Evolutionary conservation across 2,888 invertebrate genomes (phyloP).

Genomic region (Rhogogaster chlorosoma): DNA sequence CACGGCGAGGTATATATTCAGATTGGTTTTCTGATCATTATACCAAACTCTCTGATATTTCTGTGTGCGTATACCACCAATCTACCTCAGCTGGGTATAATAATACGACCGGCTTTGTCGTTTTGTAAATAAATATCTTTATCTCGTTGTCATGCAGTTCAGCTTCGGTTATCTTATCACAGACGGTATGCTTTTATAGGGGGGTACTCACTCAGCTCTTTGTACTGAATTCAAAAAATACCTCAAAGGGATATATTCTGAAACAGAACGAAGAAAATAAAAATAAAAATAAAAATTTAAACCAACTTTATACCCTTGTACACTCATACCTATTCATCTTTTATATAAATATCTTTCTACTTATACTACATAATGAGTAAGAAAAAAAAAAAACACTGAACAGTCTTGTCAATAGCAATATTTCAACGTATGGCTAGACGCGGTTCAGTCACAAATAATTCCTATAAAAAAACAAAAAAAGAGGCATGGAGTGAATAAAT

Average conservation of each 20-base stretch:
- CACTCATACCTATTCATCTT: too few species aligned
- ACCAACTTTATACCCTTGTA: too few species aligned
- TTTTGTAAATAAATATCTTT: conserved; percentile 5
- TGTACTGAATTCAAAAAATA: neutral
- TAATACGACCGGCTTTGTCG: neutral
- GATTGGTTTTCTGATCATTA: neutral
- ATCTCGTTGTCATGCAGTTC: conserved; percentile 13
- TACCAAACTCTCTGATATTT: neutral
- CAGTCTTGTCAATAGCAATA: too few species aligned
- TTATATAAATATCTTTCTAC: too few species aligned
- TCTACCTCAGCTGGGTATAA: neutral
- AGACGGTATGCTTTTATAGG: neutral
- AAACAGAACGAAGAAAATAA: too few species aligned
- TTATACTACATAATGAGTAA: too few species aligned
- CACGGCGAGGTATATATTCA: neutral
- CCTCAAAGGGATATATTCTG: neutral
- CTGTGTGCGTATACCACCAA: neutral
- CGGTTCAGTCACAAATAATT: too few species aligned
- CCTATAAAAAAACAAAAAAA: too few species aligned
- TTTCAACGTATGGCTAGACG: too few species aligned
- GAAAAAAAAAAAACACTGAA: too few species aligned
- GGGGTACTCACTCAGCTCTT: neutral
- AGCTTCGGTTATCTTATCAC: neutral
- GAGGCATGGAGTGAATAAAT: neutral
- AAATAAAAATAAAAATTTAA: too few species aligned